phyloP scores from a whole-genome alignment of 2,113 vertebrate genomes.

The Mungos mungo region DNA sequence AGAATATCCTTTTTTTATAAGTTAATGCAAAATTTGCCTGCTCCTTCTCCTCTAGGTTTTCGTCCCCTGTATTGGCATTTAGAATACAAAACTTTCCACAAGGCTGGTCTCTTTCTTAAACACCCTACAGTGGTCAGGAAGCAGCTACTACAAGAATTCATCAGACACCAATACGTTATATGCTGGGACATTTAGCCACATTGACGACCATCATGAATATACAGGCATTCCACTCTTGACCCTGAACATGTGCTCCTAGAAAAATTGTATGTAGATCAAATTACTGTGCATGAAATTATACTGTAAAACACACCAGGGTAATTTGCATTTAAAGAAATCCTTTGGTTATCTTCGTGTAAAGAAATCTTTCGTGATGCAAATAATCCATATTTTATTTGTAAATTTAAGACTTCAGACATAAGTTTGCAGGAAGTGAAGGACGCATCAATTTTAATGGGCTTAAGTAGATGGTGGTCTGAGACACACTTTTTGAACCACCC shows the following conservation, averaged over 20 bases:
- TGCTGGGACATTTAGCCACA: not conserved
- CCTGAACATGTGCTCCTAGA: not conserved
- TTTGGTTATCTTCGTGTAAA: not conserved
- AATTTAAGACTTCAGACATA: conserved; percentile 20
- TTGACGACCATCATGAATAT: not conserved
- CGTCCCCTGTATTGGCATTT: not conserved
- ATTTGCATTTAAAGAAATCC: conserved; percentile 32
- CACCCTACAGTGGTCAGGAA: not conserved
- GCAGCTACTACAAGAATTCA: not conserved
- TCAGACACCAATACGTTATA: not conserved
- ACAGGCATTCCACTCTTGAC: conserved; percentile 10
- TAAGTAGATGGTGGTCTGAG: conserved; percentile 26
- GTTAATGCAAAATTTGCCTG: not conserved
- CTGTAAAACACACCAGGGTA: conserved; percentile 16
- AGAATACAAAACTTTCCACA: not conserved
- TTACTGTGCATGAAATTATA: not conserved
- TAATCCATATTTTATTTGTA: conserved; percentile 43
- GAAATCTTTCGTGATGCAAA: conserved; percentile 32
- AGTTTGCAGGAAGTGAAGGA: conserved; percentile 45
- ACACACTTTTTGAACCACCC: conserved; percentile 14
- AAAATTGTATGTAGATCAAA: conserved; percentile 47
- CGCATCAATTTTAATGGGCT: conserved; percentile 58
- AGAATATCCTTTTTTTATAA: not conserved
- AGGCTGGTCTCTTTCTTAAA: not conserved
- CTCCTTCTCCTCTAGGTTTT: not conserved